Conservation (phyloP, 2,113 vertebrate genomes). For the Rallus limicola region DNA sequence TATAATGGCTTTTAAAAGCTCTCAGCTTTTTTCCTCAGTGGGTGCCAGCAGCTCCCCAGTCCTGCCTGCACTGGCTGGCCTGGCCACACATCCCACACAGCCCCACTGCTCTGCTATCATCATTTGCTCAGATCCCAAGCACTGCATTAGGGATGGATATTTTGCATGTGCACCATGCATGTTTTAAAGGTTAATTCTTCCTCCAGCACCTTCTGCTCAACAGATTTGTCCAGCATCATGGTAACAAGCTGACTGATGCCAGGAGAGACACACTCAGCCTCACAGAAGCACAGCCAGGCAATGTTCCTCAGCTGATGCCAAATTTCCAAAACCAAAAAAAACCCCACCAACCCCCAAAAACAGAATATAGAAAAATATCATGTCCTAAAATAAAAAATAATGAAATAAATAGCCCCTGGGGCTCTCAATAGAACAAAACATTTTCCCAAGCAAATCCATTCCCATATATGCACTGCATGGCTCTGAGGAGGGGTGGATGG, state of each 20-base stretch:
- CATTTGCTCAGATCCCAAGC: slow-evolving; percentile 6
- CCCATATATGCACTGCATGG: background rate
- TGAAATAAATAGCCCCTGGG: background rate
- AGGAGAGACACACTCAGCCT: background rate
- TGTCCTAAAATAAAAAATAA: background rate
- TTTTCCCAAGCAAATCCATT: slow-evolving; percentile 23
- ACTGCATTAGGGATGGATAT: background rate
- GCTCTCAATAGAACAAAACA: background rate
- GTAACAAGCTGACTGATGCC: background rate
- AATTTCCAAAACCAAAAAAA: background rate
- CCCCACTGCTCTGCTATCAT: background rate
- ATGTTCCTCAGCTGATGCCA: background rate
- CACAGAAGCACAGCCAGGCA: background rate
- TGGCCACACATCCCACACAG: background rate
- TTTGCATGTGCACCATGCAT: fast-evolving
- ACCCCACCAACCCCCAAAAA: background rate
- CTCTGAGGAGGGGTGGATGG: background rate
- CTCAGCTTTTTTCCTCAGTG: background rate
- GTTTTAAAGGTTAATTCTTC: slow-evolving; percentile 29
- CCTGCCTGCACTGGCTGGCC: background rate
- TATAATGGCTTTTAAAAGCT: background rate
- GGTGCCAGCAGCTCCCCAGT: background rate
- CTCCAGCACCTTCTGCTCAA: slow-evolving; percentile 19
- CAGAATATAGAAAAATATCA: background rate
- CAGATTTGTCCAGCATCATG: background rate